Base-by-base conservation (phyloP, 2,113 vertebrate genomes). In the Tichodroma muraria region DNA sequence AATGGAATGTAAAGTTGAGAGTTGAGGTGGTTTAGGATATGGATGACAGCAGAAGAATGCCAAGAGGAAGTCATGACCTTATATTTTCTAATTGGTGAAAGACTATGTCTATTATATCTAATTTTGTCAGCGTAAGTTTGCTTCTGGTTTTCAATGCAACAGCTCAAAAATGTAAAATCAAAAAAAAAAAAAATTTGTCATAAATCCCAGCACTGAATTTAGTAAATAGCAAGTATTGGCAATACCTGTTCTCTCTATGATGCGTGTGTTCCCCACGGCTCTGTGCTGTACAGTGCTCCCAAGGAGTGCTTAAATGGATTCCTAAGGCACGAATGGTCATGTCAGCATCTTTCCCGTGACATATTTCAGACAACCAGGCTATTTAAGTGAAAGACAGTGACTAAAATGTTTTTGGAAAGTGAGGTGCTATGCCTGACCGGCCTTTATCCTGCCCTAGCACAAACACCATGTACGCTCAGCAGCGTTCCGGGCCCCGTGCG, bases 381-480 rank as follows among this genome's bases (percentile, higher is more conserved):
- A 3, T 23, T 5, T 3, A 9, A 22, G 23, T 3, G 50, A 8
- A 23, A 21, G 28, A 28, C 54, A 3, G n/a, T 4, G 76, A 6
- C 68, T 20, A 2, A 4, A 23, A 6, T 10, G 37, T 2, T 21
- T 57, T 4, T 9, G 73, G 57, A 13, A 38, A 70, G 44, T 2
- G 66, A 28, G 30, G 8, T 12, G 44, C 72, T 30, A 0, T 4
- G 20, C 37, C 11, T 5, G 3, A 1, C 53, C 0, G 71, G n/a
- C 20, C 3, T 9, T 44, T 20, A 19, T 20, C 14, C 53, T 28
- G 23, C n/a, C 31, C 12, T 33, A 8, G 1, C 50, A 15, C 37
- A 2, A 4, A 3, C 47, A 23, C 38, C 35, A 0, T 0, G 50
- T 4, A 5, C 37, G 0, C 5, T 12, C 2, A 15, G 76, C 61